Conservation (phyloP, 2,888 invertebrate genomes). For the Cataglyphis livida region DNA sequence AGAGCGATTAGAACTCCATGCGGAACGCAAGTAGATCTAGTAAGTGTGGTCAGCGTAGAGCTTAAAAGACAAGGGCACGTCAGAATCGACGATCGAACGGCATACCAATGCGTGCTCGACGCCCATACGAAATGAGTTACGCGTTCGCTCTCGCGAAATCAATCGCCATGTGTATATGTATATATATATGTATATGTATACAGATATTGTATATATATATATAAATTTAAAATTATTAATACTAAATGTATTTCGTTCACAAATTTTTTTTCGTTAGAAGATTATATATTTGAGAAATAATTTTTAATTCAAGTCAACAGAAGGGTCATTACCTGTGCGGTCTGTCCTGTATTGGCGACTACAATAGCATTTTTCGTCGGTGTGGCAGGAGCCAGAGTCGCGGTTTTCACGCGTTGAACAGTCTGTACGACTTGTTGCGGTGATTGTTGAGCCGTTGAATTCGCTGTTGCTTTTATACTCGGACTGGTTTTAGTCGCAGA, state of each 20-base stretch:
- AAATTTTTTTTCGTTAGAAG: background rate
- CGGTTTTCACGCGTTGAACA: slow-evolving; percentile 75
- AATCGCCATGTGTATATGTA: background rate
- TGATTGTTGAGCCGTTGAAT: slow-evolving; percentile 78
- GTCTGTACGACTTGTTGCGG: slow-evolving; percentile 74
- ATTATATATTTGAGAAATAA: background rate
- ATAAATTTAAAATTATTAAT: background rate
- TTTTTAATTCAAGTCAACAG: background rate
- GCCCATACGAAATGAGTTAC: slow-evolving; percentile 70
- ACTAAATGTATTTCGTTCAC: background rate
- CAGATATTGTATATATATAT: background rate
- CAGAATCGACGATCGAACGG: slow-evolving; percentile 13
- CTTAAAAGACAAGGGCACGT: slow-evolving; percentile 71
- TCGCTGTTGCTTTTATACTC: slow-evolving; percentile 70
- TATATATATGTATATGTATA: too few relatives aligned
- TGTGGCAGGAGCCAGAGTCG: slow-evolving; percentile 72
- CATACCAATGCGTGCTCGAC: slow-evolving; percentile 63
- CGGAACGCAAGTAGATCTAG: slow-evolving; percentile 35
- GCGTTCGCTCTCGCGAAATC: slow-evolving; percentile 66
- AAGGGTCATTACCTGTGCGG: slow-evolving; percentile 72
- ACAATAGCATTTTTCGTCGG: slow-evolving; percentile 80
- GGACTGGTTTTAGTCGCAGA: slow-evolving; percentile 72
- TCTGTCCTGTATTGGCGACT: slow-evolving; percentile 82
- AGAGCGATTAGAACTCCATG: slow-evolving; percentile 32
- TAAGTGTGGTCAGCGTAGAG: background rate